phyloP scores from a whole-genome alignment of 1,140 invertebrate species.

The Bombus waltoni region DNA sequence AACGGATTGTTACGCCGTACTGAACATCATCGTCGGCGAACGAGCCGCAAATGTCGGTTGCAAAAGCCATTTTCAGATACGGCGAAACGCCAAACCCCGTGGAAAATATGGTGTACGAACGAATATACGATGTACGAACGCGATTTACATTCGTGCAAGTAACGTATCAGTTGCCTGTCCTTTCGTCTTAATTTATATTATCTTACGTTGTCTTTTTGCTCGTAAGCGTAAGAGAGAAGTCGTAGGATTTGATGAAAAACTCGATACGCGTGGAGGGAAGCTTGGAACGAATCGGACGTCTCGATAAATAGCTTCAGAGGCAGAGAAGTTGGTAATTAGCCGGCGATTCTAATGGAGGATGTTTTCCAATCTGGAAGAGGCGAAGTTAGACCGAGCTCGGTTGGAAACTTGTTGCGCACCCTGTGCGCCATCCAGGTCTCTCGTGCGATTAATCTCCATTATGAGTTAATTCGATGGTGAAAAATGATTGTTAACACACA shows the following conservation, averaged over 20 bases:
- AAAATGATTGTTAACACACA: neutral
- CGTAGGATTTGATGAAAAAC: neutral
- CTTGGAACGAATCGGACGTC: neutral
- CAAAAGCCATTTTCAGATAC: conserved; percentile 8
- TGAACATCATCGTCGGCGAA: neutral
- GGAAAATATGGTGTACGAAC: neutral
- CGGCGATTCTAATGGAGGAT: neutral
- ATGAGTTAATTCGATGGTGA: neutral
- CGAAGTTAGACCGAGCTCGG: neutral
- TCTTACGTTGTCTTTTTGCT: neutral
- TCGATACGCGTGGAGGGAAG: neutral
- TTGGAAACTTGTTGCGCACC: conserved; percentile 25
- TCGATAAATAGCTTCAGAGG: neutral
- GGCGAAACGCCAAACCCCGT: neutral
- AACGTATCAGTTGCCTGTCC: neutral
- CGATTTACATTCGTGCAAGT: conserved; percentile 19
- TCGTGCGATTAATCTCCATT: neutral
- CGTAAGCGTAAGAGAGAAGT: neutral
- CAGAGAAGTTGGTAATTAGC: neutral
- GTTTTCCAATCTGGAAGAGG: neutral
- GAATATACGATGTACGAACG: too few species aligned
- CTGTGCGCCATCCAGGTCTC: neutral
- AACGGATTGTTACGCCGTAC: neutral
- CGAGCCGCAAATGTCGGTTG: conserved; percentile 11
- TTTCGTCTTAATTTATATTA: neutral